Conservation (phyloP, 2,888 invertebrate genomes). For the Boloria selene region DNA sequence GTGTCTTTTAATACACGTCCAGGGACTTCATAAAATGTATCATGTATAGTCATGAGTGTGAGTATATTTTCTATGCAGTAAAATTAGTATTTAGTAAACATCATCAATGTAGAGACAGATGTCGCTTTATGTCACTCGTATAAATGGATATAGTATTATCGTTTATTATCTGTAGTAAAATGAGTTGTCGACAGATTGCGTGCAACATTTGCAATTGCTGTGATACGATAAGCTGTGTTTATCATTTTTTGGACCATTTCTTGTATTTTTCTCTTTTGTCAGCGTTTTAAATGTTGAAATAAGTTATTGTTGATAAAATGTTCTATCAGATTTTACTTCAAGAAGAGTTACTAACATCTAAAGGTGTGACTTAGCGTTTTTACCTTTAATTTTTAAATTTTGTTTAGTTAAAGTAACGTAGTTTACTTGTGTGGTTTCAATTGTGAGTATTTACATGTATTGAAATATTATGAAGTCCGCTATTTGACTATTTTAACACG, state of each 20-base stretch:
- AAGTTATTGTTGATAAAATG: slow-evolving; percentile 12
- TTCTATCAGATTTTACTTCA: slow-evolving; percentile 10
- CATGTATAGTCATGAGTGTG: neutral
- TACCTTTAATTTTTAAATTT: neutral
- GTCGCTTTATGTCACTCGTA: slow-evolving; percentile 9
- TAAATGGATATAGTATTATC: slow-evolving; percentile 20
- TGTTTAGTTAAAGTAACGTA: neutral
- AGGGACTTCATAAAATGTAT: neutral
- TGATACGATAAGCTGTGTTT: slow-evolving; percentile 24
- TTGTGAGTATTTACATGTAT: no score
- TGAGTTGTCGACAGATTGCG: slow-evolving; percentile 28
- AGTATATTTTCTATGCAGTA: neutral
- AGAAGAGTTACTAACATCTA: slow-evolving; percentile 11
- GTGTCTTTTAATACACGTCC: no score
- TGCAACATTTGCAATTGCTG: slow-evolving; percentile 25
- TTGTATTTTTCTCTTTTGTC: neutral
- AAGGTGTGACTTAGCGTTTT: slow-evolving; percentile 19
- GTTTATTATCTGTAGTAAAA: slow-evolving; percentile 36
- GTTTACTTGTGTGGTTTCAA: no score
- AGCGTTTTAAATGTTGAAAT: neutral
- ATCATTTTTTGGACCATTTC: slow-evolving; percentile 10
- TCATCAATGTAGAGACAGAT: slow-evolving; percentile 8
- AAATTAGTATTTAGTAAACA: neutral
- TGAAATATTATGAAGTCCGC: no score
- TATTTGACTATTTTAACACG: no score